Evolutionary conservation across 2,113 vertebrate species (phyloP), one percentile per base, ranked within the genome.

Genomic region (Pogona vitticeps): DNA sequence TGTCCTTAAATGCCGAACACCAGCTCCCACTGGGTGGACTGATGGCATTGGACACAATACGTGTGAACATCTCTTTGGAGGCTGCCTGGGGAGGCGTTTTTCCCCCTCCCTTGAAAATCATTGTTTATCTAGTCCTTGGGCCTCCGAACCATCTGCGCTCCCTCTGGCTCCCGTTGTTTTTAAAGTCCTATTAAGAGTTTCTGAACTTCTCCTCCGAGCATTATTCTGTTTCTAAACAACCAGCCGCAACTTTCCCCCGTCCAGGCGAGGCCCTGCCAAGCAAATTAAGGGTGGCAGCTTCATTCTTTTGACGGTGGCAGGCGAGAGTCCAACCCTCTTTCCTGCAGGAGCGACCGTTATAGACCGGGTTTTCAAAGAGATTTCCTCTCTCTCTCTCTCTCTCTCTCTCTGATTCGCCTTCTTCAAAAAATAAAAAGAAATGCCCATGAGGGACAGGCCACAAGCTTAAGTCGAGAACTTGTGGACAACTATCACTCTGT

Each of bases 131-230:
- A 88, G 89, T 95, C 94, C 94, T 95, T 93, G 88, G 85, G 93
- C 92, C 93, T 91, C 93, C 89, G 93, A 92, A 93, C 96, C 96
- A 97, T 97, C 97, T 97, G 96, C 88, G 95, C 95, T 94, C 91
- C 95, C 94, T 92, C 93, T 90, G 81, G 95, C 94, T 96, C 96
- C 96, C 95, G 95, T 87, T 85, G 96, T 95, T 96, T 97, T 96
- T 92, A 93, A 96, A 97, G 95, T 97, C 95, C 95, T 96, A 95
- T 97, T 96, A 97, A 95, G n/a, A n/a, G 93, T 96, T 96, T 95
- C 93, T 90, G 91, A 91, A 87, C 93, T 95, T 96, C 95, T 96
- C 95, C 96, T 96, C 86, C 46, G 76, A 96, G 96, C 95, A 95
- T 95, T 94, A 94, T 95, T 96, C 96, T 95, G 92, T 96, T 96